Base-by-base conservation (phyloP, 2,113 vertebrate species). In the Podarcis muralis region DNA sequence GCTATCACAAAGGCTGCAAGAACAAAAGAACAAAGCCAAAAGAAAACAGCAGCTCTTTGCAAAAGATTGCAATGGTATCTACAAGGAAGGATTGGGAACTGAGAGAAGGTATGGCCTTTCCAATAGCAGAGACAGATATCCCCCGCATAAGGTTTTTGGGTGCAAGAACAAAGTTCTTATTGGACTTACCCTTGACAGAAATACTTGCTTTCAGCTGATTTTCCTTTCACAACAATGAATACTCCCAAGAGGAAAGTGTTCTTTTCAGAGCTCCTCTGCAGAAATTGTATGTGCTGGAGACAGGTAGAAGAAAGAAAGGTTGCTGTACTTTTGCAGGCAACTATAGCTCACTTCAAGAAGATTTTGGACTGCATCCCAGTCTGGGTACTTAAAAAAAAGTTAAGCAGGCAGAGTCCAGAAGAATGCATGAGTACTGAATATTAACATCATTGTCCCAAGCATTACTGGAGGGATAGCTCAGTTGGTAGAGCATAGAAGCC, bases 301-400 rank as follows among this genome's bases (percentile, higher is more conserved):
- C 32, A 65, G 7, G 48, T 23, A 62, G 43, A 72, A 40, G 18
- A 8, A 72, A 35, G 20, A 11, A 35, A 65, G 11, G 35, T 79
- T 90, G 82, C 71, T 69, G 8, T 48, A 53, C 66, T 86, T 13
- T 72, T 91, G 62, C 3, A 0, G 77, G 68, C 68, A 90, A 62
- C 48, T 0, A 0, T 82, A 88, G 75, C 85, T 78, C 88, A 8
- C 22, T 93, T 81, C 81, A 86, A 87, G 93, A 87, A 3, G 48
- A 80, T 53, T 35, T 75, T 94, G 93, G 85, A 92, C 86, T 27
- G 25, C 81, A 87, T 92, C 83, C 89, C 91, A 91, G 48, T 76
- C 92, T 89, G 83, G 62, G n/a, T 23, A 40, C 86, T 15, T 15
- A 11, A 89, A 93, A 68, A 87, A 90, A 48, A 12, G 35, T 43